A percentile compares a stretch with the other conserved stretches of the same genome.
phyloP scores from a whole-genome alignment of 2,888 invertebrate genomes.

The Portevinia maculata region DNA sequence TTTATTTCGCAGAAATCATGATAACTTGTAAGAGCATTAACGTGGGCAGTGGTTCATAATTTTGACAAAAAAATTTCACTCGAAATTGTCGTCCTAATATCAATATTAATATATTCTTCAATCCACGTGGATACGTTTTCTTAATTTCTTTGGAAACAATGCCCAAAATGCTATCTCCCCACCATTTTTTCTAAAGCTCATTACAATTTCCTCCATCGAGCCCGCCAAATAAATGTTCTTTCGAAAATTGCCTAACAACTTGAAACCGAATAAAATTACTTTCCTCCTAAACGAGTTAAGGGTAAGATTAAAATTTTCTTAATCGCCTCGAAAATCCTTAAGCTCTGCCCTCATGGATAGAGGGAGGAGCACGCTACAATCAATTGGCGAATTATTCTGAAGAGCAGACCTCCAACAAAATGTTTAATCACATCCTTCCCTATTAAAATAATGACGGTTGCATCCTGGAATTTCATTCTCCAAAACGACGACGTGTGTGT shows the following conservation, averaged over 20 bases:
- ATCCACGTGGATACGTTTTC: too few relatives aligned
- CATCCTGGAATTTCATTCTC: conserved; percentile 69
- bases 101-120: too few relatives aligned
- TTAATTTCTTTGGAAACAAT: too few relatives aligned
- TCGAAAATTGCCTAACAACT: conserved; percentile 37
- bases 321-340: conserved; percentile 42
- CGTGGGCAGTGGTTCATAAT: too few relatives aligned
- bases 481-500: conserved; percentile 73
- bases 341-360: background rate
- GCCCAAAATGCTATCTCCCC: background rate
- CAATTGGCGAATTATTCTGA: background rate
- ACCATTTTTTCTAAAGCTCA: conserved; percentile 5
- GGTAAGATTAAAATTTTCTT: conserved; percentile 41
- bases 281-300: conserved; percentile 44
- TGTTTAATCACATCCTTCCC: conserved; percentile 72
- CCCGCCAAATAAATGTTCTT: background rate
- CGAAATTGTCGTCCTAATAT: too few relatives aligned
- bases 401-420: conserved; percentile 56
- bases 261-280: conserved; percentile 32
- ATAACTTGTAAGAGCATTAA: too few relatives aligned
- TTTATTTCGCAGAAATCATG: too few relatives aligned
- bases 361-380: background rate
- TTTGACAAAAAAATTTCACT: too few relatives aligned
- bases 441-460: conserved; percentile 72
- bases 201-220: conserved; percentile 19